Conservation (phyloP, 1,140 invertebrate species). For the Brachionus rotundiformis region DNA sequence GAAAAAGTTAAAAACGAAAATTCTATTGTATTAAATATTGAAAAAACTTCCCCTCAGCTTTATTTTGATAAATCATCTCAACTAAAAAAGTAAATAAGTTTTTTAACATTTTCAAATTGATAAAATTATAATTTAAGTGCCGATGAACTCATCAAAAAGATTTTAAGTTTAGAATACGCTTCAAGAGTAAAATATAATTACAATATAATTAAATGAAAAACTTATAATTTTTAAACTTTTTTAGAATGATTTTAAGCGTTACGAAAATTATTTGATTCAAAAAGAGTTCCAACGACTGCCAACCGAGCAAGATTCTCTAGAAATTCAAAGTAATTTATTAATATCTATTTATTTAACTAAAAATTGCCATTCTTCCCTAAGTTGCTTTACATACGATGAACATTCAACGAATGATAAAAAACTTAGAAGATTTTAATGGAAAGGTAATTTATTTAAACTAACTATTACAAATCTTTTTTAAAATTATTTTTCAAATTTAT, state of each 20-base stretch:
- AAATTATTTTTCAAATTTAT: neutral
- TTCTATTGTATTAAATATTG: neutral
- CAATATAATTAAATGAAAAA: neutral
- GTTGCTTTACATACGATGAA: constrained; percentile 14
- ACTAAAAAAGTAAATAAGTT: neutral
- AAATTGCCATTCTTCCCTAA: too few relatives aligned
- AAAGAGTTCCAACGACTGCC: constrained; percentile 10
- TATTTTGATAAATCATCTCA: neutral
- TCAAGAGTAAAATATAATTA: neutral
- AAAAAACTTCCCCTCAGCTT: neutral
- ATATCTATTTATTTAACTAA: too few relatives aligned
- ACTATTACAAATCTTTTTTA: neutral
- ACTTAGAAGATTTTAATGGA: constrained; percentile 34
- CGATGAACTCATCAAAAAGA: constrained; percentile 18
- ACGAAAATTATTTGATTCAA: constrained; percentile 19
- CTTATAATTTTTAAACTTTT: neutral
- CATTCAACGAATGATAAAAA: neutral
- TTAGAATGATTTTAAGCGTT: constrained; percentile 33
- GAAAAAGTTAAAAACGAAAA: constrained; percentile 11
- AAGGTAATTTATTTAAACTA: neutral
- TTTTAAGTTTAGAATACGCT: constrained; percentile 16
- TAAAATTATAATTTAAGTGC: neutral
- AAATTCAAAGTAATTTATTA: constrained; percentile 29
- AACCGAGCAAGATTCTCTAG: constrained; percentile 28
- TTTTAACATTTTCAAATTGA: too few relatives aligned